phyloP scores from a whole-genome alignment of 2,797 vertebrate genomes.

The Taeniopygia guttata region DNA sequence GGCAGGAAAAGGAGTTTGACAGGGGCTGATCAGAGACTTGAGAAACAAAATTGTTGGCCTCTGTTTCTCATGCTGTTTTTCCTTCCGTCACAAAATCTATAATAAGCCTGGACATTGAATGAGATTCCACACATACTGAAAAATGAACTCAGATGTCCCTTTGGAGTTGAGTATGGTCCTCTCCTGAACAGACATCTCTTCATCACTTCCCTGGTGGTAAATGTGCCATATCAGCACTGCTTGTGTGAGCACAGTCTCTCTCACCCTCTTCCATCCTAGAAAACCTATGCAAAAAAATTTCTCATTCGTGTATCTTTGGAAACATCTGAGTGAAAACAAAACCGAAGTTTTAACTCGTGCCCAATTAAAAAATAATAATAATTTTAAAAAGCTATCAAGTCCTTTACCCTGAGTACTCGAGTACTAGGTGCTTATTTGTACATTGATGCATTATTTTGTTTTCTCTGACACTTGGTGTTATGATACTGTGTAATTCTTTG shows the following conservation, averaged over 20 bases:
- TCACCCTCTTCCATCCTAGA: background rate
- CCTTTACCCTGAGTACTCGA: background rate
- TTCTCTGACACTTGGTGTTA: background rate
- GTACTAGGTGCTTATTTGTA: background rate
- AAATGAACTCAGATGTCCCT: background rate
- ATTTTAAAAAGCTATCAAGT: background rate
- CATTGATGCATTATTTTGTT: background rate
- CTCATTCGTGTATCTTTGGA: background rate
- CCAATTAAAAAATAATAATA: background rate
- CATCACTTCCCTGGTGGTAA: background rate
- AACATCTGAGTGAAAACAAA: background rate
- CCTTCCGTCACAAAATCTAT: background rate
- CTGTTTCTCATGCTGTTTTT: background rate
- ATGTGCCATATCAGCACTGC: background rate
- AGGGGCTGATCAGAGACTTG: background rate
- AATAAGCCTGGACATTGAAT: background rate
- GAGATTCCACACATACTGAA: background rate
- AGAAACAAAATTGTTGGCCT: background rate
- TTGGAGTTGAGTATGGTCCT: background rate
- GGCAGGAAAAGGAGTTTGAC: background rate
- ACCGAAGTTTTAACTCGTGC: background rate
- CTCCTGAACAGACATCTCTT: background rate
- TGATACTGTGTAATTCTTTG: background rate
- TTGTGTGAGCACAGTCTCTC: background rate
- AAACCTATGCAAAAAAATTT: background rate